Percentiles rank a stretch among this genome's conserved stretches.
Conservation (phyloP, 2,888 invertebrate species). For the Priocnemis perturbator region DNA sequence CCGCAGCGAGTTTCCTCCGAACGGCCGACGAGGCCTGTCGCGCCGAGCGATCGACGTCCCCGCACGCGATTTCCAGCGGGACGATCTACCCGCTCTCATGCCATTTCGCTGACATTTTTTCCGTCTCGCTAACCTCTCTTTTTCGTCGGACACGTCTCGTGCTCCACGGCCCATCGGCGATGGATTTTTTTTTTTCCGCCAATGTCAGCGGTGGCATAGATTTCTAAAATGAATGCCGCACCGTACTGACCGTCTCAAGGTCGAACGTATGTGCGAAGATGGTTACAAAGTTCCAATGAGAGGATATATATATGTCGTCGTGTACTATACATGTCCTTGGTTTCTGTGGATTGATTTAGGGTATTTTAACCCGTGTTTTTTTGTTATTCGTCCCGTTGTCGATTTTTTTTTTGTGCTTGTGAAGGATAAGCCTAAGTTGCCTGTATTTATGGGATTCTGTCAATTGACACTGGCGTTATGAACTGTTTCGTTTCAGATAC, state of each 20-base stretch:
- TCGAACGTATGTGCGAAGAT: not conserved
- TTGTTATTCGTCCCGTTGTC: too few species aligned
- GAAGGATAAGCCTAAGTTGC: too few species aligned
- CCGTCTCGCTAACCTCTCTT: not conserved
- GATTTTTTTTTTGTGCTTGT: not conserved
- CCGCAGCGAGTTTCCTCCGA: too few species aligned
- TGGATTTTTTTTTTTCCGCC: too few species aligned
- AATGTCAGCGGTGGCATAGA: not conserved
- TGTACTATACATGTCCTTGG: not conserved
- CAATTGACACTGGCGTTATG: too few species aligned
- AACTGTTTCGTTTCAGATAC: conserved; percentile 79
- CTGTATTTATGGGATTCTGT: too few species aligned
- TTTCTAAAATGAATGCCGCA: not conserved
- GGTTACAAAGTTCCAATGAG: not conserved
- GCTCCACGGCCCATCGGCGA: too few species aligned
- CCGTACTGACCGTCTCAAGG: not conserved
- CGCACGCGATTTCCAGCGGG: too few species aligned
- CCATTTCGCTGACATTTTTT: too few species aligned
- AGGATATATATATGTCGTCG: not conserved
- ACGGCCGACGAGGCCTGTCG: too few species aligned
- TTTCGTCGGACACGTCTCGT: not conserved
- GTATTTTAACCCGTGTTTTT: not conserved
- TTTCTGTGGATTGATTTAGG: not conserved
- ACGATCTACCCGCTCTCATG: not conserved
- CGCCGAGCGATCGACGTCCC: too few species aligned